Evolutionary conservation across 2,797 vertebrate genomes (phyloP).

Genomic region (Heteromormyrus szaboi): DNA sequence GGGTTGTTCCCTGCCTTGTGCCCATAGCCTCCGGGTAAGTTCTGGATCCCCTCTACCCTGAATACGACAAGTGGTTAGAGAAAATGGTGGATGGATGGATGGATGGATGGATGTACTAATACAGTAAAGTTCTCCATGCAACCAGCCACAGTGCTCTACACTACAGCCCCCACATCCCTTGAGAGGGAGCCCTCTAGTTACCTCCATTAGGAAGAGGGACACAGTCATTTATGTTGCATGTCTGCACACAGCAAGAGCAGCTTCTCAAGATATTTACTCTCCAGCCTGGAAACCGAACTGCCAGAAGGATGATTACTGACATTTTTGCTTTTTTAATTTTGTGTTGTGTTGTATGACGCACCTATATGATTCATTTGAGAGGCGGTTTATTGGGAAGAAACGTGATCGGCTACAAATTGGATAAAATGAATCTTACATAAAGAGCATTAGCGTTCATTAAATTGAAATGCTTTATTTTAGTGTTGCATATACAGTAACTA

Average conservation of each 20-base stretch:
- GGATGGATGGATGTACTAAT: not conserved
- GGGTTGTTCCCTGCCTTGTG: not conserved
- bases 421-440: not conserved
- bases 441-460: not conserved
- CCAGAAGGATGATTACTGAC: not conserved
- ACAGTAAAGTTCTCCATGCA: not conserved
- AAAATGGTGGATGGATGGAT: not conserved
- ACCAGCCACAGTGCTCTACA: not conserved
- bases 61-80: not conserved
- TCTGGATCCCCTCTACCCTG: not conserved
- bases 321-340: not conserved
- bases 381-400: not conserved
- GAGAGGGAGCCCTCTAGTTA: not conserved
- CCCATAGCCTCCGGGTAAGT: not conserved
- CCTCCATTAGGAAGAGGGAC: not conserved
- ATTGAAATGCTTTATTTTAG: not conserved
- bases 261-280: not conserved
- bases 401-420: not conserved
- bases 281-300: not conserved
- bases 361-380: not conserved
- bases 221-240: not conserved
- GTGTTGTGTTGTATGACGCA: not conserved
- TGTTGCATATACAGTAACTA: not conserved
- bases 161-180: not conserved
- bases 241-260: not conserved